Evolutionary conservation across 2,797 vertebrate genomes (phyloP).

Genomic region (Myripristis murdjan): DNA sequence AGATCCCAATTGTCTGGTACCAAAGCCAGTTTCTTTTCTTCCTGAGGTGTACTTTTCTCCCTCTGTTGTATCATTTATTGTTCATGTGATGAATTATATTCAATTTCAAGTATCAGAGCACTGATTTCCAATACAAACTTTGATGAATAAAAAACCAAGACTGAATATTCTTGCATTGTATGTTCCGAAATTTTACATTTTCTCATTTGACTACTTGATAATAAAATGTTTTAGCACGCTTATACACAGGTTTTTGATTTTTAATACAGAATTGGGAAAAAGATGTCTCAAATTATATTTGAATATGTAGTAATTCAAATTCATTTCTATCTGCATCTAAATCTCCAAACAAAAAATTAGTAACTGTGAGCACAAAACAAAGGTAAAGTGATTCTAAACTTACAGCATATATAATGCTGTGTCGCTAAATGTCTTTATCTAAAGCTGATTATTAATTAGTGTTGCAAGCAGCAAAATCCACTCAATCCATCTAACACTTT

Average conservation of each 20-base stretch:
- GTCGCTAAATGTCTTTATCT: slow-evolving; percentile 50
- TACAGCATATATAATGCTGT: slow-evolving; percentile 7
- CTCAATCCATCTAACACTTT: slow-evolving; percentile 67
- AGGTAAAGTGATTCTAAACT: neutral
- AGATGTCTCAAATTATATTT: no score
- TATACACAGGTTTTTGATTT: no score
- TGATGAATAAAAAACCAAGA: neutral
- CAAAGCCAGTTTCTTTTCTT: neutral
- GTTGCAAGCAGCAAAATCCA: slow-evolving; percentile 59
- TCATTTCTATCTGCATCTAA: no score
- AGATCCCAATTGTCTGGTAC: neutral
- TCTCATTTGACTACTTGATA: neutral
- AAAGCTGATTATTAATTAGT: slow-evolving; percentile 76
- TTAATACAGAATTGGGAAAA: no score
- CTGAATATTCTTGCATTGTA: neutral
- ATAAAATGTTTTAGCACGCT: no score
- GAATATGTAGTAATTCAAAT: no score
- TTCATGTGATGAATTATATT: neutral
- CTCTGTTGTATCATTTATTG: neutral
- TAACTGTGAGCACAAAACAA: neutral
- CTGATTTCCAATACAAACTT: neutral
- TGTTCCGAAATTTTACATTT: neutral
- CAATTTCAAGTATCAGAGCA: neutral
- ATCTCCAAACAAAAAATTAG: neutral
- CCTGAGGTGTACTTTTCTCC: neutral